A percentile compares a stretch with the other conserved stretches of the same genome.
These are phyloP conservation scores for Cryptops parisi DNA, from an alignment of 2,888 invertebrate species.

Conservation along the genomic window DNA sequence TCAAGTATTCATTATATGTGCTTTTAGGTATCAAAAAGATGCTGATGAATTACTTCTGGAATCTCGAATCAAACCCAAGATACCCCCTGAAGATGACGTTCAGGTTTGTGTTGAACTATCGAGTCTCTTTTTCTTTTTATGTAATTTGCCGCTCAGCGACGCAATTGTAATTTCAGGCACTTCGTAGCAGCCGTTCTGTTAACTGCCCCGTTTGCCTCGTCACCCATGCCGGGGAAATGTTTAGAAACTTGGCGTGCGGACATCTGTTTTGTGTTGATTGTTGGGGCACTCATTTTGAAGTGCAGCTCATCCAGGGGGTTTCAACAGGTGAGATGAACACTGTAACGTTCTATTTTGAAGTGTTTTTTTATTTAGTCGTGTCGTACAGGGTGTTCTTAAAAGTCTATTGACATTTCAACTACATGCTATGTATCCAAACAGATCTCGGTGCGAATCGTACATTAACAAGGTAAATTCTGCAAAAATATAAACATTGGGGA, in stretches of 20 bases:
- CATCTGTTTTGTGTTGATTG: conserved; percentile 93
- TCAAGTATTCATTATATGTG: not conserved
- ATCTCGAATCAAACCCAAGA: conserved; percentile 28
- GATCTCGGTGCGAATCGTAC: too few species aligned
- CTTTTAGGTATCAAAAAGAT: conserved; percentile 54
- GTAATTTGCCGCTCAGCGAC: not conserved
- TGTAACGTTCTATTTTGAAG: too few species aligned
- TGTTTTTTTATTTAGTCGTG: too few species aligned
- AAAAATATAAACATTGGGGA: too few species aligned
- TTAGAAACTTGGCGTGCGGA: conserved; percentile 69
- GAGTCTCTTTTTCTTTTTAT: not conserved
- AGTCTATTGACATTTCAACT: too few species aligned
- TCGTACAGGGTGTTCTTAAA: too few species aligned
- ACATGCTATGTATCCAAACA: too few species aligned
- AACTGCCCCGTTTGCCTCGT: conserved; percentile 66
- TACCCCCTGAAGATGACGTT: conserved; percentile 9
- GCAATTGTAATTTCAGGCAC: conserved; percentile 10
- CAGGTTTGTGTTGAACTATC: conserved; percentile 9
- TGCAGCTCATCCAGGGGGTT: conserved; percentile 79
- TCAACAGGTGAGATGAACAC: conserved; percentile 39
- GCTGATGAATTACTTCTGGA: conserved; percentile 33
- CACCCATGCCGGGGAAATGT: conserved; percentile 49
- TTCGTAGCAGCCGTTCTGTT: conserved; percentile 14
- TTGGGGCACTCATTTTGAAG: conserved; percentile 92
- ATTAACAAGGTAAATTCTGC: too few species aligned